Conservation (phyloP, 2,888 invertebrate genomes). For the Smittia sp. region DNA sequence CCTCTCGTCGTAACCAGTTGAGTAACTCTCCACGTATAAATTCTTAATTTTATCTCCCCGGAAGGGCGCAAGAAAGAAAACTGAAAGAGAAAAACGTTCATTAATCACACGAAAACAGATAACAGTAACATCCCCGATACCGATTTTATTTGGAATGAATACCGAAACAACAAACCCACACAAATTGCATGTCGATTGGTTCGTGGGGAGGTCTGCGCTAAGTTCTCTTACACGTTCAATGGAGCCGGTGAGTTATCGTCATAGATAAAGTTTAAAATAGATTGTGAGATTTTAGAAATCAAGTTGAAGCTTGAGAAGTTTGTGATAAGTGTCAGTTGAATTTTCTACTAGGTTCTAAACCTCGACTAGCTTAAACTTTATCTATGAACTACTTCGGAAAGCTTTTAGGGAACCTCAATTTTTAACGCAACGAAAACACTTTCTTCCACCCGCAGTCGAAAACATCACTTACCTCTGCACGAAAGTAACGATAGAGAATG, state of each 20-base stretch:
- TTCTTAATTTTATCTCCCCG: background rate
- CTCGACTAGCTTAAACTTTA: background rate
- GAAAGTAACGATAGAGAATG: conserved; percentile 57
- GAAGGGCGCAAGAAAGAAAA: background rate
- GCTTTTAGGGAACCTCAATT: conserved; percentile 3
- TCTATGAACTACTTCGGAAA: too few relatives aligned
- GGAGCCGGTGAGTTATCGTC: conserved; percentile 56
- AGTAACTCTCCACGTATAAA: conserved; percentile 43
- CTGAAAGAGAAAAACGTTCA: background rate
- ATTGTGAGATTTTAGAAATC: background rate
- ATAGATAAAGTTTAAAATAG: conserved; percentile 1
- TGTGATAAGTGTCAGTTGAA: too few relatives aligned
- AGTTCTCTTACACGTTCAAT: conserved; percentile 62
- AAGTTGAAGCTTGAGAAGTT: conserved; percentile 8
- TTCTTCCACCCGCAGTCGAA: conserved; percentile 56
- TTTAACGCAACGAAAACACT: conserved; percentile 13
- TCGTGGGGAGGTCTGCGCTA: conserved; percentile 63
- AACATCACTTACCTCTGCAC: conserved; percentile 71
- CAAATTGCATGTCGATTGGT: conserved; percentile 60
- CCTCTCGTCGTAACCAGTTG: conserved; percentile 66
- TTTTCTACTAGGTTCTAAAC: background rate
- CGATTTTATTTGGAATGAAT: conserved; percentile 60
- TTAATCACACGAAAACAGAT: conserved; percentile 51
- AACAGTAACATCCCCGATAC: conserved; percentile 64
- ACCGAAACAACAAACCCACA: conserved; percentile 48